phyloP scores from a whole-genome alignment of 2,113 vertebrate species.

The Alaudala cheleensis region DNA sequence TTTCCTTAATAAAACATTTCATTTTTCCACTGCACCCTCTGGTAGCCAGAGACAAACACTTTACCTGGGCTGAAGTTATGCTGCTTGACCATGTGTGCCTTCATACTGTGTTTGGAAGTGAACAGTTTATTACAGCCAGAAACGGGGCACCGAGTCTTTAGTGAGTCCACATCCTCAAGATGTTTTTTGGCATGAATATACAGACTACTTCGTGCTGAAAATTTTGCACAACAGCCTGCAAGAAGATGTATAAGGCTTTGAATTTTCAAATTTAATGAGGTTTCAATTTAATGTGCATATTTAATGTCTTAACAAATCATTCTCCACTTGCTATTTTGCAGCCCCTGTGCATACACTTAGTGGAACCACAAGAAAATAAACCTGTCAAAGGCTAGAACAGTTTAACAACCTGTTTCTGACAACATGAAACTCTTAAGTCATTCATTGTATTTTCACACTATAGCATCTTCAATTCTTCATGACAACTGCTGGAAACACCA shows the following conservation, averaged over 20 bases:
- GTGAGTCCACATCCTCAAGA: conserved; percentile 83
- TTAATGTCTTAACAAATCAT: not conserved
- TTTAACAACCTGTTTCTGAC: not conserved
- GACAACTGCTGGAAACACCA: not conserved
- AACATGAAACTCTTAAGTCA: not conserved
- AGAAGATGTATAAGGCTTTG: not conserved
- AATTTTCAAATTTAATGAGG: not conserved
- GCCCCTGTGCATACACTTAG: not conserved
- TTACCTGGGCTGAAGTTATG: conserved; percentile 89
- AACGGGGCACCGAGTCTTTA: conserved; percentile 89
- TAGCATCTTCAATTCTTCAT: not conserved
- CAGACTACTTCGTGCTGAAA: conserved; percentile 95
- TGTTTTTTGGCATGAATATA: conserved; percentile 99
- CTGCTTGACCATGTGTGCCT: conserved; percentile 91
- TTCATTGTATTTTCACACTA: not conserved
- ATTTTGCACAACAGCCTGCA: conserved; percentile 93
- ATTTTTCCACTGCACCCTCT: not conserved
- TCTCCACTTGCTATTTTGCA: not conserved
- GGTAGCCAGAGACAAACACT: not conserved
- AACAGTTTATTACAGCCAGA: conserved; percentile 90
- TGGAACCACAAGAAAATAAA: not conserved
- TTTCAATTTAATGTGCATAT: not conserved
- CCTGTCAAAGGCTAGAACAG: not conserved
- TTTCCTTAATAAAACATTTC: not conserved
- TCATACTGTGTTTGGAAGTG: conserved; percentile 92